Conservation (phyloP, 1,140 invertebrate species). For the Platorchestia sp. region DNA sequence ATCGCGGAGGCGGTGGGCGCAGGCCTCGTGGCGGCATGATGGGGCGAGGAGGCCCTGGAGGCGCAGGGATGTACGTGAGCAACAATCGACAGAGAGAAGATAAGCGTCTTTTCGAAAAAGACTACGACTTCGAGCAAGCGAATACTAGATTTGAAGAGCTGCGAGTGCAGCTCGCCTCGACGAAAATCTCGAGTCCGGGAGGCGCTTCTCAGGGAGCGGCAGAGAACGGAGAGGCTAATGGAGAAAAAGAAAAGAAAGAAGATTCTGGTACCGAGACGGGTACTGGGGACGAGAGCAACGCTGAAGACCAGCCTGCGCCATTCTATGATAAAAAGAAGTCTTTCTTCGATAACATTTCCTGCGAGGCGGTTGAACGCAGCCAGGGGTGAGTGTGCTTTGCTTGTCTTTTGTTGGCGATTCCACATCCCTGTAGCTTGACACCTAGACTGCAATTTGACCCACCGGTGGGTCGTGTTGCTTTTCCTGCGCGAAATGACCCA, state of each 20-base stretch:
- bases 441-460: too few species aligned
- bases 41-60: conserved; percentile 9
- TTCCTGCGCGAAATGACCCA: too few species aligned
- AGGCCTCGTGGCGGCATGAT: neutral
- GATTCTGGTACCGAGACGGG: conserved; percentile 69
- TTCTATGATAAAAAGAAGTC: conserved; percentile 97
- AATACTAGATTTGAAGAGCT: conserved; percentile 97
- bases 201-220: conserved; percentile 70
- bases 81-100: conserved; percentile 65
- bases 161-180: conserved; percentile 84
- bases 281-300: conserved; percentile 76
- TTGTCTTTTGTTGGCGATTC: too few species aligned
- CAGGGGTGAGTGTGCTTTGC: conserved; percentile 81
- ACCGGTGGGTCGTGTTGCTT: too few species aligned
- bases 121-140: conserved; percentile 98
- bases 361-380: conserved; percentile 94
- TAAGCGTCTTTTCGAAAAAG: conserved; percentile 82
- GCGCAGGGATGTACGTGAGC: neutral
- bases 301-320: conserved; percentile 72
- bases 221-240: conserved; percentile 55
- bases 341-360: conserved; percentile 99
- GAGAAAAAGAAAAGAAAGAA: conserved; percentile 77
- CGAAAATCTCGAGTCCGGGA: conserved; percentile 78
- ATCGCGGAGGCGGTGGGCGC: conserved; percentile 49
- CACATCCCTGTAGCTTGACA: too few species aligned